These are phyloP conservation scores for Sebastes fasciatus DNA, from an alignment of 2,113 vertebrate genomes.

Conservation along the genomic window DNA sequence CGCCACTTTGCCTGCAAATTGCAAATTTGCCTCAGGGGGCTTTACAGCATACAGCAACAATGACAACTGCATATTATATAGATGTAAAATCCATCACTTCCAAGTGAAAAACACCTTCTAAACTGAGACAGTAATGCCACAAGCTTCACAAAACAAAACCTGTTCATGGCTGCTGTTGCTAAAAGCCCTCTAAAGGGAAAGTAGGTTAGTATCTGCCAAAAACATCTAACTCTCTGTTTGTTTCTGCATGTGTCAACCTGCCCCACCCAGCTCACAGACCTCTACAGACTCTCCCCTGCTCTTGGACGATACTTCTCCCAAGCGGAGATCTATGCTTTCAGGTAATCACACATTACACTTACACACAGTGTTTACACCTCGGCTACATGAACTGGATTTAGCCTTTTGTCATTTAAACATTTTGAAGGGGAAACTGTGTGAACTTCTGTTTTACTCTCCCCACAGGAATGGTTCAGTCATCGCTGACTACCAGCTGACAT, in stretches of 20 bases:
- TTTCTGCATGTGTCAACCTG: conserved; percentile 38
- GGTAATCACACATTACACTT: conserved; percentile 62
- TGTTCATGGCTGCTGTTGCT: not conserved
- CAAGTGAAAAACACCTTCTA: not conserved
- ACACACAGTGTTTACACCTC: not conserved
- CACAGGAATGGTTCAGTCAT: conserved; percentile 55
- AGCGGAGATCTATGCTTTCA: conserved; percentile 48
- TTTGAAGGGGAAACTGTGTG: not conserved
- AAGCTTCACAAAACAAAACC: not conserved
- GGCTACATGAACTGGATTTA: not conserved
- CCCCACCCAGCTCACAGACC: conserved; percentile 64
- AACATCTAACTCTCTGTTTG: not conserved
- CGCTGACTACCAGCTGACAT: conserved; percentile 73
- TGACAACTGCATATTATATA: not conserved
- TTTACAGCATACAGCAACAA: not conserved
- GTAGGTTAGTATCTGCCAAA: not conserved
- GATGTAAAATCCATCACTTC: not conserved
- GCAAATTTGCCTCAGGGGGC: no score
- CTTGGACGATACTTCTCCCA: conserved; percentile 80
- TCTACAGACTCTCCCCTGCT: conserved; percentile 79
- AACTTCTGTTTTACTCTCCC: not conserved
- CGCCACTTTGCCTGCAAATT: no score
- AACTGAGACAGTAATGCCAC: not conserved
- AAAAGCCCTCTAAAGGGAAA: conserved; percentile 8
- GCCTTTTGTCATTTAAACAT: not conserved